Evolutionary conservation across 2,113 vertebrate species (phyloP), one percentile per base, ranked within the genome.

Genomic region (Triplophysa dalaica): DNA sequence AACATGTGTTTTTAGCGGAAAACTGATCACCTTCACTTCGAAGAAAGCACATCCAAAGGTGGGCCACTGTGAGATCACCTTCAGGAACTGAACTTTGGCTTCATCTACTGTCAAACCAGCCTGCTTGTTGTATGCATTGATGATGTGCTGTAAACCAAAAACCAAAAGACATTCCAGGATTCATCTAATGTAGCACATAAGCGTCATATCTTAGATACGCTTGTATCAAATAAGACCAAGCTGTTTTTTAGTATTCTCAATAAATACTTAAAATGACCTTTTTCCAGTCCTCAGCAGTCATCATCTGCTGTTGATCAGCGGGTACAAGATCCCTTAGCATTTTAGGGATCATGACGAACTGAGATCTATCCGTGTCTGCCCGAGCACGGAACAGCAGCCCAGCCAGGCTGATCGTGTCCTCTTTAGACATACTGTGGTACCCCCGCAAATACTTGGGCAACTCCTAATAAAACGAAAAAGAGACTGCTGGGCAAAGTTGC

Each of bases 31-130:
- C 94, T 97, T 98, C 64, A 96, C 97, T 84, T 98, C 94, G 43
- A 96, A 99, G 89, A 99, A 99, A 78, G 94, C 89, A 22, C 95
- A 98, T 17, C 97, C 97, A 21, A 98, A 99, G 0, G 96, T 98
- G 45, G 95, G 94, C 96, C 95, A 98, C 2, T 84, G 88, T 68
- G 91, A 83, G 85, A 98, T 93, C 43, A 60, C 38, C 83, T 87
- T 95, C 79, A 99, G 88, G 86, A 98, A 97, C 64, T 91, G 92
- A 63, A 95, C 75, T 84, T 97, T 98, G 78, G 96, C 94, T 81
- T 99, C 97, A 0, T 95, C 91, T 70, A 92, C 89, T 0, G 93
- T 96, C 81, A 94, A 95, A 48, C 91, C 90, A 41, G 89, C 92
- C 52, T 95, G 91, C 84, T 93, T 94, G 84, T 90, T 93, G 19